Evolutionary conservation across 2,113 vertebrate genomes (phyloP).

Genomic region (Dolichotis patagonum): DNA sequence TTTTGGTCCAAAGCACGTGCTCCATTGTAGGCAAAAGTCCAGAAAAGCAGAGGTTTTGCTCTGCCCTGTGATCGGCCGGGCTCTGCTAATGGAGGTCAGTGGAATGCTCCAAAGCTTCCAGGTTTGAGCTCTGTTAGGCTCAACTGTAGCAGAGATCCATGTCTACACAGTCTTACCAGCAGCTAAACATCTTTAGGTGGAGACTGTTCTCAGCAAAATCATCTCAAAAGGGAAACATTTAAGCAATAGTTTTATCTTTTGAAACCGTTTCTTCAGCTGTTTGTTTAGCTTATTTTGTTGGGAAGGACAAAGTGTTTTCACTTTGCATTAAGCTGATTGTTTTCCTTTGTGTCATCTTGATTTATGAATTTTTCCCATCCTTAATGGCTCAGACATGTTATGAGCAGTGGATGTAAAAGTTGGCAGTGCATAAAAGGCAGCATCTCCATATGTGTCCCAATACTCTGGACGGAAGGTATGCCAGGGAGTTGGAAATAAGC

Average conservation of each 20-base stretch:
- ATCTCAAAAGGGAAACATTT: slow-evolving; percentile 31
- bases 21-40: not conserved
- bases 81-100: not conserved
- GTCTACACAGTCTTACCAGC: not conserved
- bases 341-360: slow-evolving; percentile 42
- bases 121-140: slow-evolving; percentile 18
- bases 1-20: not conserved
- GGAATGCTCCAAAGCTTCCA: not conserved
- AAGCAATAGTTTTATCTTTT: slow-evolving; percentile 35
- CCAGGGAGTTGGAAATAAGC: slow-evolving; percentile 72
- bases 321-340: not conserved
- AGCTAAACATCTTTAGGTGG: not conserved
- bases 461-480: slow-evolving; percentile 75
- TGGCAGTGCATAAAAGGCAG: slow-evolving; percentile 63
- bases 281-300: slow-evolving; percentile 57
- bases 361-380: slow-evolving; percentile 48
- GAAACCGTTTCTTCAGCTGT: not conserved
- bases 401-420: slow-evolving; percentile 55
- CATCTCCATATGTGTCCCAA: slow-evolving; percentile 46
- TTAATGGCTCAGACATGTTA: slow-evolving; percentile 53
- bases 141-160: not conserved
- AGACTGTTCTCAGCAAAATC: not conserved
- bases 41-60: not conserved
- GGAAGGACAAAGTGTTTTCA: slow-evolving; percentile 50
- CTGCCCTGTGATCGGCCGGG: not conserved